Evolutionary conservation across 2,888 invertebrate genomes (phyloP).

Genomic region (Melolontha melolontha): DNA sequence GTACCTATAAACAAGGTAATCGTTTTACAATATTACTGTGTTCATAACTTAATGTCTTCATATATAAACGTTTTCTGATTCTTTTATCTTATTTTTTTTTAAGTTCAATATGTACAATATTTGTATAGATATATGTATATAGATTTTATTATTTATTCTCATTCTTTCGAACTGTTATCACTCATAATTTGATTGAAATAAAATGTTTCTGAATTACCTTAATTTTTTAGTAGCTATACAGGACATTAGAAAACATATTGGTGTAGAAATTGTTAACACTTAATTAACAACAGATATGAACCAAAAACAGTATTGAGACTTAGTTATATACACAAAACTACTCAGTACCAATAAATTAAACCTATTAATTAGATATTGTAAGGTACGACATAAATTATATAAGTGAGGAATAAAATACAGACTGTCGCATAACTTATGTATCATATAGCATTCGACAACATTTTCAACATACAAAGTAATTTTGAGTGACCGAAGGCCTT

Average conservation of each 20-base stretch:
- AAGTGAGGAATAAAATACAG: too few species aligned
- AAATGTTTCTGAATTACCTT: constrained; percentile 7
- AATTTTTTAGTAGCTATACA: constrained; percentile 21
- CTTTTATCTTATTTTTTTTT: constrained; percentile 4
- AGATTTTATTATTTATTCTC: constrained; percentile 13
- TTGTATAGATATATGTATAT: constrained; percentile 42
- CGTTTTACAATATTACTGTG: constrained; percentile 9
- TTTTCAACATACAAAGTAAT: too few species aligned
- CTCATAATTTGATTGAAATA: constrained; percentile 50
- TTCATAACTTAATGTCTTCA: not conserved
- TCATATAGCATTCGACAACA: too few species aligned
- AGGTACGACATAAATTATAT: too few species aligned
- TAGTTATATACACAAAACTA: too few species aligned
- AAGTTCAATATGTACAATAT: constrained; percentile 36
- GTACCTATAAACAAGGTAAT: constrained; percentile 10
- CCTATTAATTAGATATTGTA: too few species aligned
- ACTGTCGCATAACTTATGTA: too few species aligned
- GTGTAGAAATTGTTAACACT: not conserved
- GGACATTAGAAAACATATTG: constrained; percentile 2
- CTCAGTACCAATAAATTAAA: too few species aligned
- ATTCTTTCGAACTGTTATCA: constrained; percentile 44
- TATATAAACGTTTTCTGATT: constrained; percentile 4
- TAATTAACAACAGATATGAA: too few species aligned
- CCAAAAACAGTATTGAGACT: not conserved
- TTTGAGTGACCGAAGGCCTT: too few species aligned